phyloP scores from a whole-genome alignment of 2,113 vertebrate species.

The Rousettus leschenaultii region DNA sequence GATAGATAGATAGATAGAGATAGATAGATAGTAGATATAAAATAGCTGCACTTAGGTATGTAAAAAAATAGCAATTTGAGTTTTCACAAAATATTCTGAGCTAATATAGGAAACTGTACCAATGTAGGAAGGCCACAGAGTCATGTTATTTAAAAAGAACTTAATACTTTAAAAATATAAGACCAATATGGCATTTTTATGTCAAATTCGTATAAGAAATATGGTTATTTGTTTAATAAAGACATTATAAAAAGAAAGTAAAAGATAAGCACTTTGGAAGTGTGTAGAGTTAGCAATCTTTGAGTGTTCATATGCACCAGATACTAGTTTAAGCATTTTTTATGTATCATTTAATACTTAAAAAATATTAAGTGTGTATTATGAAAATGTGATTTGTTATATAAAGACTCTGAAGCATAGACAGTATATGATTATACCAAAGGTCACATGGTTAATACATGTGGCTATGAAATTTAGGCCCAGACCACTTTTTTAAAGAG shows the following conservation, averaged over 20 bases:
- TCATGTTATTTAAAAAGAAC: not conserved
- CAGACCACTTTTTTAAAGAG: not conserved
- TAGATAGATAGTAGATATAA: too few relatives aligned
- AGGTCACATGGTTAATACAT: not conserved
- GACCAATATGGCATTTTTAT: not conserved
- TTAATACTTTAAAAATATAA: not conserved
- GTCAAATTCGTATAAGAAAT: not conserved
- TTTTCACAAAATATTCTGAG: not conserved
- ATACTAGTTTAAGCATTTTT: not conserved
- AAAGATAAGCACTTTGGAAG: not conserved
- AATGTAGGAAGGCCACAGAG: not conserved
- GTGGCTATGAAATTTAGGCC: not conserved
- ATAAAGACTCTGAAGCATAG: not conserved
- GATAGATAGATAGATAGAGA: too few relatives aligned
- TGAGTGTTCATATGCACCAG: not conserved
- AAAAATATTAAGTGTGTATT: not conserved
- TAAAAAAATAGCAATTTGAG: not conserved
- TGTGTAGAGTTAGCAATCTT: not conserved
- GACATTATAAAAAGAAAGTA: not conserved
- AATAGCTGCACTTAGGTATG: not conserved
- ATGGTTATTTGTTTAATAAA: not conserved
- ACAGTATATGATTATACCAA: not conserved
- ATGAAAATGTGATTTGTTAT: not conserved
- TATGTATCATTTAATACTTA: not conserved
- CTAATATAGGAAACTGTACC: not conserved